Evolutionary conservation across 2,797 vertebrate genomes (phyloP).

Genomic region (Protosalanx chinensis): DNA sequence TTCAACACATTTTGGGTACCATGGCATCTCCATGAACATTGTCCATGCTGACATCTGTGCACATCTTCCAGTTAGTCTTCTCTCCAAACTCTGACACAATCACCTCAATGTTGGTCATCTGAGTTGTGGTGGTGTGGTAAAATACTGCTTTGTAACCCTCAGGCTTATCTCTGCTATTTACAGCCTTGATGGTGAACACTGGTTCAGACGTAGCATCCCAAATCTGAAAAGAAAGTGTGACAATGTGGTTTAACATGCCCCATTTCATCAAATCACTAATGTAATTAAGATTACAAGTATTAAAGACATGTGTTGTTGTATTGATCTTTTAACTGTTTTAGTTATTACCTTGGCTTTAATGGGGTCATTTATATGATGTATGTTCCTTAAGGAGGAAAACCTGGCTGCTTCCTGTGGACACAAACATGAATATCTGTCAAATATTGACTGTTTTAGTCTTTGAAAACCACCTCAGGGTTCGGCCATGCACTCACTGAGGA

Average conservation of each 20-base stretch:
- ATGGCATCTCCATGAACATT: constrained; percentile 27
- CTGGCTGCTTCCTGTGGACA: constrained; percentile 43
- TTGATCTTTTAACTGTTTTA: not conserved
- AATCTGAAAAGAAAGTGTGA: constrained; percentile 40
- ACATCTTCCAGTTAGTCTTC: constrained; percentile 76
- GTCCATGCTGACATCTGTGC: constrained; percentile 50
- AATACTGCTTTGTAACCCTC: constrained; percentile 64
- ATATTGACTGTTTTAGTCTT: constrained; percentile 31
- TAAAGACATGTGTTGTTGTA: not conserved
- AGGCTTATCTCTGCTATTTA: constrained; percentile 49
- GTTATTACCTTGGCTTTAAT: constrained; percentile 1
- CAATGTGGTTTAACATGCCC: not conserved
- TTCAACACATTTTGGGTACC: constrained; percentile 29
- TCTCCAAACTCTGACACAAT: constrained; percentile 68
- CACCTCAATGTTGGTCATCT: constrained; percentile 51
- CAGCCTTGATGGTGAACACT: constrained; percentile 55
- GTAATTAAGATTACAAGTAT: not conserved
- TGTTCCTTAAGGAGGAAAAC: constrained; percentile 21
- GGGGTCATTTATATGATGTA: constrained; percentile 8
- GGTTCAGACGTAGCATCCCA: constrained; percentile 47
- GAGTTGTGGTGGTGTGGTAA: constrained; percentile 56
- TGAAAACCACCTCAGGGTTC: constrained; percentile 46
- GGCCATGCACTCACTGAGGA: constrained; percentile 30
- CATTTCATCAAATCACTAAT: not conserved
- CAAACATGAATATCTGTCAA: constrained; percentile 1